Base-by-base conservation (phyloP, 2,797 vertebrate genomes). In the Chrosomus eos region DNA sequence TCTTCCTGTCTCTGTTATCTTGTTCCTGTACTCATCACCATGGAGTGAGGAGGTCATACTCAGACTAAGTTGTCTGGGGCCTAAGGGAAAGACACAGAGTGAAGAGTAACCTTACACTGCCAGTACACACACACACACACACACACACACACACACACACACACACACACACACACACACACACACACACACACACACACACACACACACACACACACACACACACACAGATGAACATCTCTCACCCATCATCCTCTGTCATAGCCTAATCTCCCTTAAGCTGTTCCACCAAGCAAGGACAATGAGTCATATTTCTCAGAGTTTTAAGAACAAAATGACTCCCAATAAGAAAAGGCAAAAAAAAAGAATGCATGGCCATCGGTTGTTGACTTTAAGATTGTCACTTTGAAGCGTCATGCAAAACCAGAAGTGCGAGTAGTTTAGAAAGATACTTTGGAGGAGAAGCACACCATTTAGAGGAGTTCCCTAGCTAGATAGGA, bases 231-330 rank as follows among this genome's bases (percentile, higher is more conserved):
- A 83, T 23, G 31, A 81, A 62, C 67, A 33, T 26, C 73, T 81
- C 81, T 58, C 51, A 62, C 43, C 43, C 53, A n/a, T 45, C 53
- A 64, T 75, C 51, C 36, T 40, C 88, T 51, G 66, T 88, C 72
- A 74, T 85, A 86, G 88, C 87, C 87, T 90, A 88, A 82, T 71
- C 60, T 58, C 60, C 83, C 76, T 73, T 83, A 70, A 86, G 72
- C 72, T 58, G 33, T 60, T 81, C 64, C 28, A 40, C 71, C 53
- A 70, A 77, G 21, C 64, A 67, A 81, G 62, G 18, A 74, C 70
- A 74, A 8, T 33, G 60, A 76, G 66, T 83, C 75, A 76, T 51
- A 31, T 53, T 83, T 45, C 73, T 80, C 19, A 40, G 45, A 60
- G 77, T 66, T 45, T 86, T 80, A 38, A n/a, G 28, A 55, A 58